Conservation (phyloP, 1,140 invertebrate genomes). For the Dolichoris vasculosae region DNA sequence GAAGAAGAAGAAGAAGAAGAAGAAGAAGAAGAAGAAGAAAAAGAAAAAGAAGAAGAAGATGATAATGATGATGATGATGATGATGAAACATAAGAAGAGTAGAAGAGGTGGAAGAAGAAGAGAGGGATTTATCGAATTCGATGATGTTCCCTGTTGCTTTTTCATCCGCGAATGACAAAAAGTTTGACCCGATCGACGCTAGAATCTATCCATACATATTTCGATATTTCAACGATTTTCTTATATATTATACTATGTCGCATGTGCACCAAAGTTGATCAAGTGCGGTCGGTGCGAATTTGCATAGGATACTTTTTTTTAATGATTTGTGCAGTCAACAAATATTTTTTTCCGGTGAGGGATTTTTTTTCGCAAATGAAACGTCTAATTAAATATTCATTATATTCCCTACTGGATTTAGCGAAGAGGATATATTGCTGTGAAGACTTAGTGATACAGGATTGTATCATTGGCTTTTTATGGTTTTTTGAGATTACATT, state of each 20-base stretch:
- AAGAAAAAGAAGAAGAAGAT: no score
- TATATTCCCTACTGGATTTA: slow-evolving; percentile 35
- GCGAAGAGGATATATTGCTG: not conserved
- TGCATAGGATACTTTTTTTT: slow-evolving; percentile 24
- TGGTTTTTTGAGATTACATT: slow-evolving; percentile 1
- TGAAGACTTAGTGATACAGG: not conserved
- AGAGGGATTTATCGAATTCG: slow-evolving; percentile 22
- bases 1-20: not conserved
- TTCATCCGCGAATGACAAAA: not conserved
- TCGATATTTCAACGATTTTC: not conserved
- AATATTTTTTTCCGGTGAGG: not conserved
- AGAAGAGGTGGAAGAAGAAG: not conserved
- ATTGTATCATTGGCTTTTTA: not conserved
- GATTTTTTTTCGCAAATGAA: slow-evolving; percentile 2
- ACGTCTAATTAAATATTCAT: slow-evolving; percentile 36
- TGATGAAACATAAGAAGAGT: no score
- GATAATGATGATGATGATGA: no score
- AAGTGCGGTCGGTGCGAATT: slow-evolving; percentile 18
- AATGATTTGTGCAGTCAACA: slow-evolving; percentile 33
- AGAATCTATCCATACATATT: not conserved
- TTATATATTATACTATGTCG: not conserved
- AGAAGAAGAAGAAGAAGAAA: not conserved
- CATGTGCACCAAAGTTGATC: slow-evolving; percentile 24
- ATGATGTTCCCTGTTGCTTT: not conserved
- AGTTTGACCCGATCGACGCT: not conserved